Evolutionary conservation across 2,888 invertebrate genomes (phyloP), one percentile per base, ranked within the genome.

Genomic region (Altica lythri): DNA sequence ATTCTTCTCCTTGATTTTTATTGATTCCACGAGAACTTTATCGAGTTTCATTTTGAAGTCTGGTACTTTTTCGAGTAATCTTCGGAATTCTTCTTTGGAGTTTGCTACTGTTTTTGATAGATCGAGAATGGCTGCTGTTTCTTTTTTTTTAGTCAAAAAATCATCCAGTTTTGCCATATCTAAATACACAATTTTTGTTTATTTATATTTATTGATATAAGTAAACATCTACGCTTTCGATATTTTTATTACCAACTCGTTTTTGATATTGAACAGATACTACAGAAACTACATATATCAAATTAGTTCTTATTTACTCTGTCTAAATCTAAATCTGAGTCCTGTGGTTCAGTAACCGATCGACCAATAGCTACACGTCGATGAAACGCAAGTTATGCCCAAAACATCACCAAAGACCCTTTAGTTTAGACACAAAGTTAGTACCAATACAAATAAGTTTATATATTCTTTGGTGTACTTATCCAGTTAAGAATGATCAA

Each of bases 11-110:
- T 83, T 83, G 48, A 90, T 83, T 77, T 88, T 90, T 1, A 88
- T 79, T 61, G 90, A 91, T 63, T 93, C 92, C 12, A 82, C 79
- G 62, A 82, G 83, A 1, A 92, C 83, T 81, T 91, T 92, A 71
- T 93, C 92, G 1, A 91, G 86, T 62, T 90, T 86, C 64, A 93
- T 91, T 77, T 92, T 93, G 72, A 89, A 92, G 73, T 95, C 94
- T 0, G 93, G 92, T 8, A 93, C 89, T 78, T 90, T 90, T 68
- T 93, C 92, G 73, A 91, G 80, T 40, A 92, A 81, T 53, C 86
- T 85, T 67, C 88, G 84, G 64, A 91, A 90, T 71, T 95, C 94
- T 67, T 93, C 92, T 58, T 86, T 85, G 6, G 86, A 86, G 65
- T 84, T 88, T 43, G 89, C 88, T 4, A 86, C 83, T 34, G 86